Evolutionary conservation across 1,140 invertebrate genomes (phyloP), one percentile per base, ranked within the genome.

Genomic region (Pararge aegeria): DNA sequence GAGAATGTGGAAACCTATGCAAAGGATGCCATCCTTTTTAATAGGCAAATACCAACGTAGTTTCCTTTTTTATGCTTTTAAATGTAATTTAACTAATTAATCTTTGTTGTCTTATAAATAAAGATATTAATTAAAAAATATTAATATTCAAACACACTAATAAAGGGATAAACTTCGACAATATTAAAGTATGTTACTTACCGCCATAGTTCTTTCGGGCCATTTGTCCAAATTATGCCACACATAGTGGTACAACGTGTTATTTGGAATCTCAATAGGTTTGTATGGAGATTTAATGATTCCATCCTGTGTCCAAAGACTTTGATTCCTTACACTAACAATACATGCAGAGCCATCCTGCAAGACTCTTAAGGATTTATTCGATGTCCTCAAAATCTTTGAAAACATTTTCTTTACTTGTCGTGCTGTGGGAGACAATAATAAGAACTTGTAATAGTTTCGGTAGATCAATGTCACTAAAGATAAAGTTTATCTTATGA

Each of bases 221-320:
- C 91, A 94, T 74, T 90, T 91, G 1, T 93, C 91, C 10, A 93
- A 65, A 70, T 93, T 90, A 16, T 91, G 77, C 93, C 93, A 95
- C 0, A 95, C 75, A 58, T 91, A 94, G 42, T 95, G 93, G n/a
- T 91, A 85, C 10, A 95, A n/a, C 0, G 91, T 91, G 0, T 83
- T 63, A 59, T 93, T 90, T 0, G 91, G 92, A 46, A 92, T 80
- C 10, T 85, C 75, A 10, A 93, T 57, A 20, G 90, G 80, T 1
- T 90, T 89, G 55, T 77, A 91, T 0, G 91, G 89, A 0, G 92
- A 90, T 18, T 76, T 79, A 3, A 89, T 78, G 6, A 77, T 66
- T 50, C 75, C 70, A 30, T 80, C 76, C 20, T 69, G 56, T 52
- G 79, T 78, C 88, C 81, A 83, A 62, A 65, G 42, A 70, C 78